These are phyloP conservation scores for Cyclina sinensis DNA, from an alignment of 1,140 invertebrate species.

Conservation along the genomic window DNA sequence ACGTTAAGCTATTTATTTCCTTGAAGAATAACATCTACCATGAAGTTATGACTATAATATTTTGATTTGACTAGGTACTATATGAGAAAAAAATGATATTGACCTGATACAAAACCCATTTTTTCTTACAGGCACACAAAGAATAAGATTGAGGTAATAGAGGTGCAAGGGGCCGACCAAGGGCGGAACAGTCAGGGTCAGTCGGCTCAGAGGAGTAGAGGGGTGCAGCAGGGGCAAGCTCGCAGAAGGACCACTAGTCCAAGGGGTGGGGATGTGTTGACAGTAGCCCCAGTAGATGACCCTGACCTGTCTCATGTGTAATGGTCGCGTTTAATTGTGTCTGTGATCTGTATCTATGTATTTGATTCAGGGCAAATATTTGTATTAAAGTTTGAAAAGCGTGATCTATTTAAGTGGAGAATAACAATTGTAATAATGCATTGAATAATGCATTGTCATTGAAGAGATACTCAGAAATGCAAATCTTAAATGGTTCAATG, in stretches of 20 bases:
- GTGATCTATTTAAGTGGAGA: no score
- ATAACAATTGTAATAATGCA: no score
- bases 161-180: neutral
- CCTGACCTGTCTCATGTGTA: constrained; percentile 42
- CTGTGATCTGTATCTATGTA: no score
- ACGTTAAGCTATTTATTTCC: no score
- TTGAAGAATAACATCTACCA: no score
- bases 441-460: no score
- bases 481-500: no score
- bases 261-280: neutral
- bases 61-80: neutral
- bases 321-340: no score
- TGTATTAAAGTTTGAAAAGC: no score
- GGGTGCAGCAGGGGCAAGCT: neutral
- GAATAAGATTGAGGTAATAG: constrained; percentile 6
- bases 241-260: neutral
- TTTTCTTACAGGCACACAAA: neutral
- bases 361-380: no score
- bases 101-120: no score
- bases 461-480: no score
- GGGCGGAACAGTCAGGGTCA: neutral
- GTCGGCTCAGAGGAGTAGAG: neutral
- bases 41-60: neutral
- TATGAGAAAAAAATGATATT: neutral
- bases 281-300: constrained; percentile 42